Percentiles rank a stretch among this genome's conserved stretches.
phyloP scores from a whole-genome alignment of 2,888 invertebrate species.

The Drosophila testacea region DNA sequence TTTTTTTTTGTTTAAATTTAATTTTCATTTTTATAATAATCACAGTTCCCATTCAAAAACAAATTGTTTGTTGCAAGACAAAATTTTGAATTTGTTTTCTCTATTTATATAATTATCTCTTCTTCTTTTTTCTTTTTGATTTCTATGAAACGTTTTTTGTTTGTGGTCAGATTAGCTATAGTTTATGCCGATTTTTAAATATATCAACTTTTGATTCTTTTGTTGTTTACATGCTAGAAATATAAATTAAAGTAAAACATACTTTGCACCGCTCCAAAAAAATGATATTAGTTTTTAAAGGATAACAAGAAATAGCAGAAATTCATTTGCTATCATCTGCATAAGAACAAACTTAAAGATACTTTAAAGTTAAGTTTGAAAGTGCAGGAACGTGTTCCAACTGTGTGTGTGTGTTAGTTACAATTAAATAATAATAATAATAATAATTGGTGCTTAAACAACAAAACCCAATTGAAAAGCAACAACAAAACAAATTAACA shows the following conservation, averaged over 20 bases:
- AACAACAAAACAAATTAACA: conserved; percentile 58
- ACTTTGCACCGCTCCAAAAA: conserved; percentile 32
- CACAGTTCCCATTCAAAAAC: conserved; percentile 78
- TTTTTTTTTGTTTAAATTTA: conserved; percentile 24
- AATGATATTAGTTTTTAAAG: conserved; percentile 10
- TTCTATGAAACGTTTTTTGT: conserved; percentile 72
- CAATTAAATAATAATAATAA: conserved; percentile 4
- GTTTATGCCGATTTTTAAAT: conserved; percentile 34
- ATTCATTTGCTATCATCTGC: conserved; percentile 8
- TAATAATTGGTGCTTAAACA: conserved; percentile 46
- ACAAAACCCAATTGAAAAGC: conserved; percentile 37
- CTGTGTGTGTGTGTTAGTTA: conserved; percentile 28
- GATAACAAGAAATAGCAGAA: conserved; percentile 31
- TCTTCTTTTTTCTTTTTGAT: conserved; percentile 37
- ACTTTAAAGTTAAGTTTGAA: conserved; percentile 27
- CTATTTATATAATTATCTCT: conserved; percentile 21
- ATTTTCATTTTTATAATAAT: conserved; percentile 63
- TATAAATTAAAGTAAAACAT: conserved; percentile 35
- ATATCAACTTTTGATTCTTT: conserved; percentile 34
- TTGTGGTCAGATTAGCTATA: conserved; percentile 46
- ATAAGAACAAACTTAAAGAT: conserved; percentile 25
- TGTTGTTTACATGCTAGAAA: conserved; percentile 17
- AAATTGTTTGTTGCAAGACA: conserved; percentile 56
- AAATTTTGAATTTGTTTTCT: conserved; percentile 67
- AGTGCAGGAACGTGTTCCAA: conserved; percentile 78